A percentile compares a stretch with the other conserved stretches of the same genome.
Conservation (phyloP, 2,797 vertebrate species). For the Melanotaenia boesemani region DNA sequence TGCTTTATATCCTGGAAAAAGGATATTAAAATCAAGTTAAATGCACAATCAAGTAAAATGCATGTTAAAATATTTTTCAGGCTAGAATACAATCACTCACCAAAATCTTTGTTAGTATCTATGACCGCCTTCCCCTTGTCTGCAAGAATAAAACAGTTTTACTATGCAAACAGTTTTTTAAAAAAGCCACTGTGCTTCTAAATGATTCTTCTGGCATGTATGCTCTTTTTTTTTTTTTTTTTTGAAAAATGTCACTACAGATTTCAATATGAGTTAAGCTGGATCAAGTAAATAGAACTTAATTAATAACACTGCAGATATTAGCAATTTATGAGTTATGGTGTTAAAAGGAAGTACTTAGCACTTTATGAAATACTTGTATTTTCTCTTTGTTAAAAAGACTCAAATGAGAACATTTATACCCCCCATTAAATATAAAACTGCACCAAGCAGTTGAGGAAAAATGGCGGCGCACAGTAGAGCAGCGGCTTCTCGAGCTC, state of each 20-base stretch:
- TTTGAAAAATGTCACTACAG: neutral
- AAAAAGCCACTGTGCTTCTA: neutral
- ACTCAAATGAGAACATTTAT: neutral
- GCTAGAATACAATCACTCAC: conserved; percentile 55
- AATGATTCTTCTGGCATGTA: neutral
- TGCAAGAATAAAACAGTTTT: conserved; percentile 52
- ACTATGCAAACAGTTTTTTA: neutral
- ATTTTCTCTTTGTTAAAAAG: neutral
- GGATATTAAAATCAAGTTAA: conserved; percentile 12
- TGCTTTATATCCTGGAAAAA: conserved; percentile 45
- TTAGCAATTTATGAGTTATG: neutral
- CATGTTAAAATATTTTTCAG: neutral
- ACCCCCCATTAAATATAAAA: neutral
- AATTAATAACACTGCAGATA: neutral
- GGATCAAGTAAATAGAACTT: neutral
- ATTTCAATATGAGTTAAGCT: neutral
- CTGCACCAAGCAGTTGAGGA: neutral
- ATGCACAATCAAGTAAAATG: neutral
- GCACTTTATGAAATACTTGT: neutral
- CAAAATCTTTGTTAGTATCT: neutral
- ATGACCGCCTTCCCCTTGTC: fast-evolving
- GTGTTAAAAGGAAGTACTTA: neutral
- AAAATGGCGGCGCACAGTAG: too few relatives aligned
- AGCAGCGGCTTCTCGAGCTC: too few relatives aligned
- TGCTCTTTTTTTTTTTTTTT: neutral